A percentile compares a stretch with the other conserved stretches of the same genome.
phyloP scores from a whole-genome alignment of 2,113 vertebrate genomes.

The Ammodytes dubius region DNA sequence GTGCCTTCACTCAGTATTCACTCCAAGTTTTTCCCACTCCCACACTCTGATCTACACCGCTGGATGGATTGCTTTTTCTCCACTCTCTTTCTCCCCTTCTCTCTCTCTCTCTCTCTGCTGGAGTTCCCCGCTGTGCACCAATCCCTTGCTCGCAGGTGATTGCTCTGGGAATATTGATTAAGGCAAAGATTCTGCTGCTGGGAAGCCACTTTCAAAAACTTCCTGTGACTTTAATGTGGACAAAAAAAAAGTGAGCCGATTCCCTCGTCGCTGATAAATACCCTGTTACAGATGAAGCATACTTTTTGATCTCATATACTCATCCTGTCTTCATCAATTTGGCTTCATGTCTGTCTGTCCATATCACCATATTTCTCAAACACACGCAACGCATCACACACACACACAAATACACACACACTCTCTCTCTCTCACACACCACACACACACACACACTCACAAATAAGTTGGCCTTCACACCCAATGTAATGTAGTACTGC shows the following conservation, averaged over 20 bases:
- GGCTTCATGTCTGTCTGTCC: constrained; percentile 40
- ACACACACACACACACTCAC: constrained; percentile 1
- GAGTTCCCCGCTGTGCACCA: constrained; percentile 79
- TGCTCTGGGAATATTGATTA: constrained; percentile 86
- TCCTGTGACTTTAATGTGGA: constrained; percentile 74
- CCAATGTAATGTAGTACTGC: constrained; percentile 35
- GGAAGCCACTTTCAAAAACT: constrained; percentile 81
- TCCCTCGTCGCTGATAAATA: constrained; percentile 59
- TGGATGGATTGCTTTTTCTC: constrained; percentile 66
- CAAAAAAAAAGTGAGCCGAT: constrained; percentile 58
- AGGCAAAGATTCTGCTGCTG: constrained; percentile 74
- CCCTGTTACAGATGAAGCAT: constrained; percentile 30
- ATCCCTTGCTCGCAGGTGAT: constrained; percentile 82
- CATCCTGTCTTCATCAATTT: constrained; percentile 41
- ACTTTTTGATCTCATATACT: constrained; percentile 16
- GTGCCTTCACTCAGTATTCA: constrained; percentile 69
- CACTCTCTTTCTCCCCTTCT: constrained; percentile 49
- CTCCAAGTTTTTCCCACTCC: constrained; percentile 46
- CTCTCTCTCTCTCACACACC: background rate
- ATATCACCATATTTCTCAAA: constrained; percentile 16
- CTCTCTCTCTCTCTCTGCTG: constrained; percentile 60
- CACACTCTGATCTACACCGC: constrained; percentile 61
- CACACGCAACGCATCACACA: background rate
- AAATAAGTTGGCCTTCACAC: constrained; percentile 28
- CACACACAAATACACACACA: background rate